Conservation (phyloP, 30 jellyfish, hydroid and myxozoan genomes). For the Chironex yamaguchii region DNA sequence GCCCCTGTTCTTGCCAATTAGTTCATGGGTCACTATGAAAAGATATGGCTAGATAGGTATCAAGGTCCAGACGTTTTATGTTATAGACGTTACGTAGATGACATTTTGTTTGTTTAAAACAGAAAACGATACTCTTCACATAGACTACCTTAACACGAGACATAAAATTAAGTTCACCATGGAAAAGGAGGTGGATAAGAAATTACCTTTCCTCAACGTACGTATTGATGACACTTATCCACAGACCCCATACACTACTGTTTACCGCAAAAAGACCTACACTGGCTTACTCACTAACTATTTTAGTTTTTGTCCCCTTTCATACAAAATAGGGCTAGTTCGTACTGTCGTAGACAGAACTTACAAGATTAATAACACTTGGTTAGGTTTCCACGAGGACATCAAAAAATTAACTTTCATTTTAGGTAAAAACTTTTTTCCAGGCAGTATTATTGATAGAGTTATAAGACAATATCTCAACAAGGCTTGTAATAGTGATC, state of each 20-base stretch:
- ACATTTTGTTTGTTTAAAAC: not conserved
- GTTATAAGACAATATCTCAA: no score
- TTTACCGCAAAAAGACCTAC: not conserved
- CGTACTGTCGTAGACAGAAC: not conserved
- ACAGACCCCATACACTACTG: not conserved
- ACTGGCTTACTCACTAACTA: constrained; percentile 10
- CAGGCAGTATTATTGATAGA: no score
- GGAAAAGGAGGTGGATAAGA: not conserved
- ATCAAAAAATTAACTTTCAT: no score
- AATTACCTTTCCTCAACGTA: constrained; percentile 1
- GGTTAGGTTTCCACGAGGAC: constrained; percentile 1
- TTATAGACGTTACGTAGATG: not conserved
- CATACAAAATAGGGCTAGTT: constrained; percentile 9
- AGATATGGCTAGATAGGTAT: not conserved
- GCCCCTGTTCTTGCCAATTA: constrained; percentile 8
- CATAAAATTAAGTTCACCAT: no score
- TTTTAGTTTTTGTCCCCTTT: not conserved
- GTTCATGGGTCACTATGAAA: constrained; percentile 24
- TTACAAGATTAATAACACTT: not conserved
- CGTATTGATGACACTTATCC: not conserved
- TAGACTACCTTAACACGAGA: not conserved
- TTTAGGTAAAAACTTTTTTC: no score
- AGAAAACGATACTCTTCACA: constrained; percentile 11
- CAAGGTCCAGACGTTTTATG: not conserved
- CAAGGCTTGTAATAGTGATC: no score